phyloP scores from a whole-genome alignment of 2,888 invertebrate genomes.

The Synergus laeviventris region DNA sequence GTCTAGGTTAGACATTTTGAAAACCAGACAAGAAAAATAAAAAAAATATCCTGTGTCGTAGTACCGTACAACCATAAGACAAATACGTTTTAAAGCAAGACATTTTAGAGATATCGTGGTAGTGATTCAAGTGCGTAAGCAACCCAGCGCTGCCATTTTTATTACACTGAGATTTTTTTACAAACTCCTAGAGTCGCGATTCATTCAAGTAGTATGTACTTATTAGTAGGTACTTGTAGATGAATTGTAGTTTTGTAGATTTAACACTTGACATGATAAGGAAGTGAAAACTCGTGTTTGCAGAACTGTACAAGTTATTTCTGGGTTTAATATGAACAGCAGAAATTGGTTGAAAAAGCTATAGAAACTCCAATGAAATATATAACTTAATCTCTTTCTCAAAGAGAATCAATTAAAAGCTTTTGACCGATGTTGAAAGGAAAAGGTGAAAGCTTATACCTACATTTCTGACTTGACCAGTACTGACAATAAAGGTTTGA shows the following conservation, averaged over 20 bases:
- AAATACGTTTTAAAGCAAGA: not conserved
- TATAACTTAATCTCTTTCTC: not conserved
- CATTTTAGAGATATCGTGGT: not conserved
- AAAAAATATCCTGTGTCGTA: not conserved
- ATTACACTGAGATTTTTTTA: slow-evolving; percentile 15
- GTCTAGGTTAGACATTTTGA: not conserved
- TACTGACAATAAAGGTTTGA: slow-evolving; percentile 37
- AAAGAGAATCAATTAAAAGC: not conserved
- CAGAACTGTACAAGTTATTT: slow-evolving; percentile 37
- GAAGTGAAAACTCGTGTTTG: slow-evolving; percentile 6
- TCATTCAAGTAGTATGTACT: slow-evolving; percentile 17
- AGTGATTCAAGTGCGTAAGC: slow-evolving; percentile 20
- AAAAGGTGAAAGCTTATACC: not conserved
- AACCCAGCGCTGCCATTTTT: slow-evolving; percentile 26
- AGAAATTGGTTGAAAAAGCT: not conserved
- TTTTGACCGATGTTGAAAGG: slow-evolving; percentile 14
- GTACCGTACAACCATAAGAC: not conserved
- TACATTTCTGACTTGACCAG: slow-evolving; percentile 32
- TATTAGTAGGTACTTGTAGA: not conserved
- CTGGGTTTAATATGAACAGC: not conserved
- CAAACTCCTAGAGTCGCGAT: slow-evolving; percentile 13
- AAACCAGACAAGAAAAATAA: not conserved
- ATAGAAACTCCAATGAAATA: not conserved
- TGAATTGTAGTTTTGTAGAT: slow-evolving; percentile 27
- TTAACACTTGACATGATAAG: slow-evolving; percentile 1